Percentiles rank a stretch among this genome's conserved stretches.
Evolutionary conservation across 2,888 invertebrate genomes (phyloP).

Genomic region (Euplagia quadripunctaria): DNA sequence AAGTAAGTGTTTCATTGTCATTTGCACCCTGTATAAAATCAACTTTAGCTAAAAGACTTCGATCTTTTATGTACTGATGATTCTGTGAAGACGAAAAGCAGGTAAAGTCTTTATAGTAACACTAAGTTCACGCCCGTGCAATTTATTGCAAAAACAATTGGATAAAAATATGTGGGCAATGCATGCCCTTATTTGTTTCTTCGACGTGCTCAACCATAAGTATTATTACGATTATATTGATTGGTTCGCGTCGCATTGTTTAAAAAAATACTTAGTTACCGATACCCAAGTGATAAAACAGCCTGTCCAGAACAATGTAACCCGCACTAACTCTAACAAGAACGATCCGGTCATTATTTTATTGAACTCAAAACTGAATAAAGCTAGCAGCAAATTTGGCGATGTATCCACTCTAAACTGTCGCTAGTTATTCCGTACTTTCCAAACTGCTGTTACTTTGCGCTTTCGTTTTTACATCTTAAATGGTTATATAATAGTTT

Average conservation of each 20-base stretch:
- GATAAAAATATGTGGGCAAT: background rate
- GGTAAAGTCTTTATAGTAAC: no score
- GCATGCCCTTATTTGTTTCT: no score
- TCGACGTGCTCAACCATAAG: background rate
- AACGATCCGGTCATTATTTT: slow-evolving; percentile 31
- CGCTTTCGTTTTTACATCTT: slow-evolving; percentile 12
- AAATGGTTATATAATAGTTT: background rate
- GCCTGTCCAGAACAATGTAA: slow-evolving; percentile 9
- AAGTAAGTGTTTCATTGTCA: no score
- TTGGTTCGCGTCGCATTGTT: background rate
- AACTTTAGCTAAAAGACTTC: background rate
- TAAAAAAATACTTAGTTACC: background rate
- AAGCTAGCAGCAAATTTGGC: slow-evolving; percentile 21
- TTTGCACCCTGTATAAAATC: background rate
- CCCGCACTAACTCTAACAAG: slow-evolving; percentile 34
- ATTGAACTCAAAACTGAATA: slow-evolving; percentile 31
- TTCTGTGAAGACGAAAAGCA: no score
- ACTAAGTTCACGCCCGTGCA: no score
- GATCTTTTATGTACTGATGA: background rate
- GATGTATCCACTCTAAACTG: slow-evolving; percentile 22
- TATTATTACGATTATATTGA: background rate
- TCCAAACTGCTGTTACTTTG: slow-evolving; percentile 16
- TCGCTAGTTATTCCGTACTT: slow-evolving; percentile 7
- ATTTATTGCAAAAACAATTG: background rate
- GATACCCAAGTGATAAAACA: background rate